These are phyloP conservation scores for Lagria hirta DNA, from an alignment of 2,888 invertebrate genomes.

Conservation along the genomic window DNA sequence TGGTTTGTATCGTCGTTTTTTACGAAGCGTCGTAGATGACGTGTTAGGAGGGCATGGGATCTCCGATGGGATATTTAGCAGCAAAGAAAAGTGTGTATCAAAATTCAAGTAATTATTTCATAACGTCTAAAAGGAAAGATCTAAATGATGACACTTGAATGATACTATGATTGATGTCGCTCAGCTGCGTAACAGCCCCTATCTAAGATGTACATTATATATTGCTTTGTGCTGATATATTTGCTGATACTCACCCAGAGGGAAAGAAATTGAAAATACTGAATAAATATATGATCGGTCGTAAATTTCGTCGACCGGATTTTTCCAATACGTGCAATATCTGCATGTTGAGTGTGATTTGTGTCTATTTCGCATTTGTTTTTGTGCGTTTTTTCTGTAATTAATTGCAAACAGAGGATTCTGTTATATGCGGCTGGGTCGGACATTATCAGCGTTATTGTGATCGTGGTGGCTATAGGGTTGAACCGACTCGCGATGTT, in stretches of 20 bases:
- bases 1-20: constrained; percentile 23
- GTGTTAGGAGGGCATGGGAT: constrained; percentile 9
- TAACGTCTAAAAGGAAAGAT: constrained; percentile 25
- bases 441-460: constrained; percentile 49
- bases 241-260: constrained; percentile 40
- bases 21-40: constrained; percentile 7
- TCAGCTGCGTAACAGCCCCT: constrained; percentile 41
- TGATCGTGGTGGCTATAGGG: constrained; percentile 35
- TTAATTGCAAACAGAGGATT: constrained; percentile 47
- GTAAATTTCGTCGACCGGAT: constrained; percentile 45
- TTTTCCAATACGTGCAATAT: constrained; percentile 45
- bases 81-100: constrained; percentile 9
- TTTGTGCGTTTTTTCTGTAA: constrained; percentile 40
- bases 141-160: constrained; percentile 31
- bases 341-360: constrained; percentile 45
- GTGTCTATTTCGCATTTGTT: constrained; percentile 41
- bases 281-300: constrained; percentile 50
- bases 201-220: constrained; percentile 45
- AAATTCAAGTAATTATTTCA: constrained; percentile 31
- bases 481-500: constrained; percentile 30
- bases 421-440: constrained; percentile 38
- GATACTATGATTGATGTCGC: constrained; percentile 45
- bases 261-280: constrained; percentile 48
- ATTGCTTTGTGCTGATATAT: constrained; percentile 47
- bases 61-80: constrained; percentile 18